These are phyloP conservation scores for Atherinomorus stipes DNA, from an alignment of 2,113 vertebrate genomes.

Conservation along the genomic window DNA sequence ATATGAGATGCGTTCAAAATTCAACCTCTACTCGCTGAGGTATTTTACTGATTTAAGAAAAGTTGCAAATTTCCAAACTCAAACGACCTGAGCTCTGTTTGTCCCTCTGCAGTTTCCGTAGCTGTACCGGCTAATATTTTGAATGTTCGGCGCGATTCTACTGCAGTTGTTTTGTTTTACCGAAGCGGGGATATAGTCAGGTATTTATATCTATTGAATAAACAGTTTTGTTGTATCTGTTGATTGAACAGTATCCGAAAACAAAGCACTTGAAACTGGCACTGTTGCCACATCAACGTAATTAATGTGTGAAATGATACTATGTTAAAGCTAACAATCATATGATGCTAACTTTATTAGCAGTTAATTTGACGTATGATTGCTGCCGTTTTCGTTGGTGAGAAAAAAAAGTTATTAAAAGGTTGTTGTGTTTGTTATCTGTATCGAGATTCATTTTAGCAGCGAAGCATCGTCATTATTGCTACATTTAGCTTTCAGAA, in stretches of 20 bases:
- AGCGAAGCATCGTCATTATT: background rate
- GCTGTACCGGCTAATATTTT: slow-evolving; percentile 28
- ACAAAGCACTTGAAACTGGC: background rate
- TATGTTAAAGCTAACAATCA: background rate
- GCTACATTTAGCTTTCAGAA: background rate
- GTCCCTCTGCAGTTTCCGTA: slow-evolving; percentile 50
- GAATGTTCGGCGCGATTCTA: slow-evolving; percentile 67
- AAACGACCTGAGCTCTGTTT: slow-evolving; percentile 10
- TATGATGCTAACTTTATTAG: background rate
- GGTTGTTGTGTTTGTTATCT: background rate
- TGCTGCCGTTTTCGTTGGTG: background rate
- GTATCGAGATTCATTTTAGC: too few relatives aligned
- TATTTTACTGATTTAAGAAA: too few relatives aligned
- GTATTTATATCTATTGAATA: slow-evolving; percentile 15
- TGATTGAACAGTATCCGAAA: too few relatives aligned
- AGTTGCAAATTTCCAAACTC: background rate
- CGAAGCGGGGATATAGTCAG: background rate
- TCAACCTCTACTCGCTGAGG: too few relatives aligned
- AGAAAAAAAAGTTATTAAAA: background rate
- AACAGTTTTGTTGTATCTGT: rapidly evolving
- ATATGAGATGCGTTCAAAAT: too few relatives aligned
- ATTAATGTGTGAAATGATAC: background rate
- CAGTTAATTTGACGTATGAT: background rate
- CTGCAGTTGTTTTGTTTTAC: background rate
- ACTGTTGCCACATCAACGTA: background rate